phyloP scores from a whole-genome alignment of 2,113 vertebrate species.

The Hipposideros armiger region DNA sequence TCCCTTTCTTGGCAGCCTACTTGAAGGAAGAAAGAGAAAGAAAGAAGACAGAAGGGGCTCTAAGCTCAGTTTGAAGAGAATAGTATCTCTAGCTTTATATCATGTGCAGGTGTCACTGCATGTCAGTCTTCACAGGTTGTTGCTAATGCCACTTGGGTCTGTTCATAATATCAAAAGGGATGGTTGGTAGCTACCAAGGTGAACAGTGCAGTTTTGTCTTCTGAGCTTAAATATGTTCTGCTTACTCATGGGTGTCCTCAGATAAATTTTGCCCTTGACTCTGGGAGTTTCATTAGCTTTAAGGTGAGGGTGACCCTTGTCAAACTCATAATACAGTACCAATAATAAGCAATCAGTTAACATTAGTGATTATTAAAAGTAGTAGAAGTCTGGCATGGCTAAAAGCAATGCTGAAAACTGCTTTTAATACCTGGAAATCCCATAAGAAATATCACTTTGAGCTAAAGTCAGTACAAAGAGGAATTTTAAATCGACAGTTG shows the following conservation, averaged over 20 bases:
- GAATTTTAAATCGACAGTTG: constrained; percentile 81
- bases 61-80: not conserved
- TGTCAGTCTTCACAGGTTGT: not conserved
- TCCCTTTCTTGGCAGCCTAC: not conserved
- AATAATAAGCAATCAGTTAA: constrained; percentile 32
- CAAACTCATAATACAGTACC: not conserved
- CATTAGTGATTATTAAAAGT: not conserved
- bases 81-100: not conserved
- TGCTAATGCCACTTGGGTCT: not conserved
- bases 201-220: not conserved
- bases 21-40: not conserved
- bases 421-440: constrained; percentile 45
- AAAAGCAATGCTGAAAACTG: constrained; percentile 39
- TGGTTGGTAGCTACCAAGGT: not conserved
- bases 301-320: not conserved
- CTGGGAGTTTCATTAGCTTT: not conserved
- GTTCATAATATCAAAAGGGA: not conserved
- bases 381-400: not conserved
- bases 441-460: constrained; percentile 78
- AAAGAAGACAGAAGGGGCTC: not conserved
- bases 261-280: not conserved
- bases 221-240: constrained; percentile 2
- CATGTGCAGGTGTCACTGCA: not conserved
- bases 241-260: constrained; percentile 25
- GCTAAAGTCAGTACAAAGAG: constrained; percentile 76